These are phyloP conservation scores for Tryphoninae sp. DNA, from an alignment of 2,888 invertebrate species.

Conservation along the genomic window DNA sequence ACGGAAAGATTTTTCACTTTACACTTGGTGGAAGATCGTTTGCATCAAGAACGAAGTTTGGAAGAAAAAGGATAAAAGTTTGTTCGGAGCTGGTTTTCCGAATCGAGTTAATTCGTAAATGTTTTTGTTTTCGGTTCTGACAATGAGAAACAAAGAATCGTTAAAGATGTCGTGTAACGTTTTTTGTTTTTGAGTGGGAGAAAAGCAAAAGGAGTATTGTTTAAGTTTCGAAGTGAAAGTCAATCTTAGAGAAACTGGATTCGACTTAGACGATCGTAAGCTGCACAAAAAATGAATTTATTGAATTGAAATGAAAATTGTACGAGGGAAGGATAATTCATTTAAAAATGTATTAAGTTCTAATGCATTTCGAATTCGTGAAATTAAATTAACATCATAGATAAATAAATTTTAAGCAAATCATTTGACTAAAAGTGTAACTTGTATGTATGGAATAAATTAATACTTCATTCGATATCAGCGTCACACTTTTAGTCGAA, in stretches of 20 bases:
- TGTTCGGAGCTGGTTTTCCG: slow-evolving; percentile 54
- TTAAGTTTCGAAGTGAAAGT: neutral
- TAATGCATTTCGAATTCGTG: too few species aligned
- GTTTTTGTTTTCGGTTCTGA: slow-evolving; percentile 12
- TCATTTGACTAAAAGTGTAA: neutral
- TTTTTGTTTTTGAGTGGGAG: neutral
- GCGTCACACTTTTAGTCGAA: neutral
- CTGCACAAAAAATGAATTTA: neutral
- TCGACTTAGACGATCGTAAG: neutral
- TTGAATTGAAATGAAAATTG: neutral
- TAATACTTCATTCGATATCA: neutral
- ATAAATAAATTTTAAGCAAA: too few species aligned
- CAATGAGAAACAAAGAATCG: neutral
- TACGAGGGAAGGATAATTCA: too few species aligned
- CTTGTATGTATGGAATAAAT: slow-evolving; percentile 11
- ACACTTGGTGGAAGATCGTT: slow-evolving; percentile 58
- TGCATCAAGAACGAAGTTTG: slow-evolving; percentile 21
- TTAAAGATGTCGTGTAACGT: slow-evolving; percentile 10
- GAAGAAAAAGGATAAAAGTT: neutral
- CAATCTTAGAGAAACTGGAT: neutral
- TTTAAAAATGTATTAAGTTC: too few species aligned
- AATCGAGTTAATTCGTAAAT: slow-evolving; percentile 22
- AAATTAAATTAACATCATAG: too few species aligned
- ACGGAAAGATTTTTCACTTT: neutral
- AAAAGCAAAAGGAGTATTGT: neutral